Evolutionary conservation across 2,113 vertebrate species (phyloP).

Genomic region (Otolemur garnettii): DNA sequence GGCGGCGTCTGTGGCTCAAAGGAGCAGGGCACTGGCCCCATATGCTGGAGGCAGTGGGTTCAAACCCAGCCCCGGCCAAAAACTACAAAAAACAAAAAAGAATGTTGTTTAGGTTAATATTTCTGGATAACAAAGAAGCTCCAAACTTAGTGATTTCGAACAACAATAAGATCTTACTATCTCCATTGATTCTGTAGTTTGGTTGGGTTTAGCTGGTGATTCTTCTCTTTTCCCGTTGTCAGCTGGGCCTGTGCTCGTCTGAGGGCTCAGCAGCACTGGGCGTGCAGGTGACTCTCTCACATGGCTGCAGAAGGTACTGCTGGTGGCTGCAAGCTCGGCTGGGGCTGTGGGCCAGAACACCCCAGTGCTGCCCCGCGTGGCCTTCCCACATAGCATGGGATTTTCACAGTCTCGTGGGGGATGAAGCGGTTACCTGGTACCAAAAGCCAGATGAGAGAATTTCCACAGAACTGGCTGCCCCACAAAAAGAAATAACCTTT

Average conservation of each 20-base stretch:
- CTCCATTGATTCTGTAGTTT: accelerated
- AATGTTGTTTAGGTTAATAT: background rate
- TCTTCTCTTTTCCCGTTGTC: background rate
- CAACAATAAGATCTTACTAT: background rate
- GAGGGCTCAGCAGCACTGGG: background rate
- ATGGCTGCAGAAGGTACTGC: background rate
- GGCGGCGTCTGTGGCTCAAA: no score
- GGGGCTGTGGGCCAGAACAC: background rate
- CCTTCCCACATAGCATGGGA: background rate
- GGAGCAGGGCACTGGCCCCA: no score
- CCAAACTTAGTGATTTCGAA: background rate
- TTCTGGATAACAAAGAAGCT: background rate
- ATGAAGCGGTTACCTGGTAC: background rate
- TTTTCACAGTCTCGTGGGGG: background rate
- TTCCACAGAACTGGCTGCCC: background rate
- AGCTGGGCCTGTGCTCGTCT: background rate
- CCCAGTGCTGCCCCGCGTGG: background rate
- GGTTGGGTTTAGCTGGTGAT: background rate
- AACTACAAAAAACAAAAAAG: background rate
- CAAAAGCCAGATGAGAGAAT: background rate
- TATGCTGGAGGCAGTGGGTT: no score
- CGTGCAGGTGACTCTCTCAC: background rate
- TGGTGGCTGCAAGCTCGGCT: background rate
- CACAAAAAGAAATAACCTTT: background rate
- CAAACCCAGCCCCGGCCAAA: no score